Base-by-base conservation (phyloP, 2,113 vertebrate genomes). In the Callorhinus ursinus region DNA sequence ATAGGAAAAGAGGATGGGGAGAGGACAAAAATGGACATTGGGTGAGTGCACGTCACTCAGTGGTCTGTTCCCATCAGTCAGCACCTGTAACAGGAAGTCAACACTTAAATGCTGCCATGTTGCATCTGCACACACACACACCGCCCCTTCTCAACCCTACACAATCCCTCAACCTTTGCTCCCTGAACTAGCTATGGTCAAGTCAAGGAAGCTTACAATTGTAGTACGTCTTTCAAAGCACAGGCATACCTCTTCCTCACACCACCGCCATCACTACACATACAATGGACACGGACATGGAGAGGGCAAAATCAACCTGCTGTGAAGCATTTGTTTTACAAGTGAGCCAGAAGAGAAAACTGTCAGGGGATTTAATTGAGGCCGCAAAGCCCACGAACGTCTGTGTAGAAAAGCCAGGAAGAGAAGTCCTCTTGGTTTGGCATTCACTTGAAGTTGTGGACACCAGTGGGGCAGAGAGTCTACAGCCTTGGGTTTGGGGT, bases 1-100 rank as follows among this genome's bases (percentile, higher is more conserved):
- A 92, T 26, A 84, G 95, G 96, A 85, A 36, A 88, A 80, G 72
- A 69, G 22, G 39, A 55, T 49, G 81, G 71, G 33, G 61, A 82
- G 92, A 42, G 63, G 90, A 96, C 91, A 80, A 94, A 90, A 83
- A 19, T 1, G 28, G 11, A 79, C 89, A 36, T 7, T 61, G 76
- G 33, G 10, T 13, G 15, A 71, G 5, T 72, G 7, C 55, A 31
- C 0, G 5, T 10, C 49, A 49, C 8, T 55, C 7, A 3, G 0
- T 7, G 18, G 42, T 46, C 55, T 51, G 12, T 71, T 85, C 83
- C 69, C 76, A 61, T 71, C 42, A 5, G 15, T 14, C 39, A 89
- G 71, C 55, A 57, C 42, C 63, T 93, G 15, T 26, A 33, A 65
- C 76, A 24, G 72, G 84, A 94, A 53, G 59, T 55, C 21, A n/a